phyloP scores from a whole-genome alignment of 2,113 vertebrate genomes.

The Alexandromys fortis region DNA sequence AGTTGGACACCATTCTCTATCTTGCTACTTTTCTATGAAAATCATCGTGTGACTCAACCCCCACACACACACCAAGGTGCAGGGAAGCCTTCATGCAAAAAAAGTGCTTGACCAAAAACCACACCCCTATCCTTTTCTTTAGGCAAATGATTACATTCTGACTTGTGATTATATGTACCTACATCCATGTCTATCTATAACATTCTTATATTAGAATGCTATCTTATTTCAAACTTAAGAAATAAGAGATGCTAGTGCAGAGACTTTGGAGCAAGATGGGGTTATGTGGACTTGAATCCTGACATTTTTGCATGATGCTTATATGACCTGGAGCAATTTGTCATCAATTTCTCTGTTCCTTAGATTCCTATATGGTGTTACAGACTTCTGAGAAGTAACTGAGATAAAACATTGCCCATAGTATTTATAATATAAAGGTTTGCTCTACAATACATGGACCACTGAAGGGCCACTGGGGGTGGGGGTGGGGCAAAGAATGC shows the following conservation, averaged over 20 bases:
- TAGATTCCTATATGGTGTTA: not conserved
- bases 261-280: not conserved
- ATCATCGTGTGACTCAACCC: not conserved
- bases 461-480: not conserved
- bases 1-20: not conserved
- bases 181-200: not conserved
- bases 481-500: too few relatives aligned
- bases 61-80: too few relatives aligned
- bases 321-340: not conserved
- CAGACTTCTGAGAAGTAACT: slow-evolving; percentile 12
- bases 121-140: not conserved
- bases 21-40: not conserved
- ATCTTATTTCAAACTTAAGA: slow-evolving; percentile 14
- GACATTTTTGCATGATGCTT: not conserved
- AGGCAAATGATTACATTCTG: slow-evolving; percentile 18
- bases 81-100: not conserved
- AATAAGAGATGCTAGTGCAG: not conserved
- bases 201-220: not conserved
- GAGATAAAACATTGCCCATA: slow-evolving; percentile 5
- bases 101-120: not conserved
- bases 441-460: not conserved
- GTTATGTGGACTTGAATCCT: not conserved
- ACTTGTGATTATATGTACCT: not conserved
- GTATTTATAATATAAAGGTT: not conserved
- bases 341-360: not conserved